Base-by-base conservation (phyloP, 2,888 invertebrate genomes). In the Athrips mouffetella region DNA sequence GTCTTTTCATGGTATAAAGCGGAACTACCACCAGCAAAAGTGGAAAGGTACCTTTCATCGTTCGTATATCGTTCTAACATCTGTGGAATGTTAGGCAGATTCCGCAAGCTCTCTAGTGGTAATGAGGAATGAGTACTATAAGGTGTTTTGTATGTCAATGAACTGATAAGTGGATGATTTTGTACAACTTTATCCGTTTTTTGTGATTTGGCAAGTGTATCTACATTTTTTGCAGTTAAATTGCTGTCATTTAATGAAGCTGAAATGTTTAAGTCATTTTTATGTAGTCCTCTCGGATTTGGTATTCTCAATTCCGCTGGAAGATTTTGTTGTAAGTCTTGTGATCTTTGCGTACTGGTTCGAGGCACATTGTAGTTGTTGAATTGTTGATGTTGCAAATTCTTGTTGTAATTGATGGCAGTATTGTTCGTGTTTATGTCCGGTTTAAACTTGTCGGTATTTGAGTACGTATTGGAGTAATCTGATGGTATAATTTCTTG, bases 11-110 rank as follows among this genome's bases (percentile, higher is more conserved):
- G 91, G 59, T 90, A 91, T 47, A 89, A 79, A 13, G 89, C 65
- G 7, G 88, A 69, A 20, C 76, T 67, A 18, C 80, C 67, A 42
- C 80, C 72, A 45, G 89, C 84, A 59, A 90, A 83, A 39, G 83
- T 80, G 1, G 89, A 76, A 57, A 91, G 73, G 69, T 90, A 89
- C 52, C 90, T 76, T 57, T 91, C 91, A 41, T 91, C 90, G 54
- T 87, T 88, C 1, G 81, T 70, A 65, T 90, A 91, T 37, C 91
- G 74, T 60, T 91, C 91, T 39, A 91, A 80, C 73, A 91, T 91
- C 71, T 91, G 91, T 10, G 91, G 89, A 51, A 91, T 78, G 66
- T 89, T 91, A 3, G 90, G 86, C 50, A 91, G 71, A 69, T 89
- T 91, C 31, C 91, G 76, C 50, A 91, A 67, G 33, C 87, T 82